Evolutionary conservation across 2,113 vertebrate species (phyloP).

Genomic region (Dolichotis patagonum): DNA sequence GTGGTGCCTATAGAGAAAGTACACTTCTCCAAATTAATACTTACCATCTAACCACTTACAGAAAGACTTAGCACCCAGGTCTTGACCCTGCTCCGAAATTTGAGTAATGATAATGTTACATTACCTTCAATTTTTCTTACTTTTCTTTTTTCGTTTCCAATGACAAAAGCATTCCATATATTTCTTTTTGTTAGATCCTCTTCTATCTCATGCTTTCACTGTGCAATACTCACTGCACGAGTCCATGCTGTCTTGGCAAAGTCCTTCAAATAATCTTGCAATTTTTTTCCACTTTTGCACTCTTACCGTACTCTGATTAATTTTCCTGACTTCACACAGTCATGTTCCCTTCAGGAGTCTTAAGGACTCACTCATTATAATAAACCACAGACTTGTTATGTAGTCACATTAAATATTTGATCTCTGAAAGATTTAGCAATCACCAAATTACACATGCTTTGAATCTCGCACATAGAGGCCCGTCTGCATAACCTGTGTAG

Average conservation of each 20-base stretch:
- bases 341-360: neutral
- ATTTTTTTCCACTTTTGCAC: neutral
- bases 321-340: neutral
- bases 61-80: neutral
- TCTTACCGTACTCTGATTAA: neutral
- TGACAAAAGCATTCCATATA: neutral
- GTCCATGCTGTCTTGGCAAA: neutral
- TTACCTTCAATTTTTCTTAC: neutral
- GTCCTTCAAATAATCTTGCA: neutral
- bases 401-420: neutral
- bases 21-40: neutral
- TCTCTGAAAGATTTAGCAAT: conserved; percentile 4
- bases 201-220: neutral
- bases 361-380: neutral
- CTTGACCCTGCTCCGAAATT: neutral
- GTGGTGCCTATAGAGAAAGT: neutral
- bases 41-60: neutral
- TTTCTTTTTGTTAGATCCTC: neutral
- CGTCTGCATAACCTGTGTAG: neutral
- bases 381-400: neutral
- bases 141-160: neutral
- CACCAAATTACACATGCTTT: neutral
- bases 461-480: neutral
- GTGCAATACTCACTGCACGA: accelerated
- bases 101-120: neutral